These are phyloP conservation scores for Orthosia gracilis DNA, from an alignment of 2,888 invertebrate genomes.

Conservation along the genomic window DNA sequence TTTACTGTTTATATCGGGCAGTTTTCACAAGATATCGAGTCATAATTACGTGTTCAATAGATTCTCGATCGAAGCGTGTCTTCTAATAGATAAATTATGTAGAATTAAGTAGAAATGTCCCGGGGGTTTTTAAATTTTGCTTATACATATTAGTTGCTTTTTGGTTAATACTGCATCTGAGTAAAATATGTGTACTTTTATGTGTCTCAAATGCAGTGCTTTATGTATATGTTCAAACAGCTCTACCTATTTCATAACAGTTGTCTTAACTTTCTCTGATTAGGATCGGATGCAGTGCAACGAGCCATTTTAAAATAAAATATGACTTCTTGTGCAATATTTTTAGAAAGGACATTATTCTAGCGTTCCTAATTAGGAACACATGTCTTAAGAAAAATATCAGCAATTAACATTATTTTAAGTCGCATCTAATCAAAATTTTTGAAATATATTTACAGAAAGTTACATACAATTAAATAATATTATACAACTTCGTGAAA, in stretches of 20 bases:
- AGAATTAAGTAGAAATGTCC: too few relatives aligned
- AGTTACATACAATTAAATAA: slow-evolving; percentile 42
- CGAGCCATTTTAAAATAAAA: slow-evolving; percentile 29
- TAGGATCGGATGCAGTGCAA: slow-evolving; percentile 27
- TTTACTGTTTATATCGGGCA: too few relatives aligned
- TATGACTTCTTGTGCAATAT: slow-evolving; percentile 27
- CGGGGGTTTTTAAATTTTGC: not conserved
- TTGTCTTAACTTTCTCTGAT: slow-evolving; percentile 35
- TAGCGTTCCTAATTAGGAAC: slow-evolving; percentile 38
- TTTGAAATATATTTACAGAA: slow-evolving; percentile 42
- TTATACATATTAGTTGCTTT: not conserved
- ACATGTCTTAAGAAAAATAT: slow-evolving; percentile 16
- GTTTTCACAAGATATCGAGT: too few relatives aligned
- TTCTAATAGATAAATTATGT: too few relatives aligned
- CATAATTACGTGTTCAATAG: too few relatives aligned
- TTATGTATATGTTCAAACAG: not conserved
- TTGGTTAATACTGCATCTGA: not conserved
- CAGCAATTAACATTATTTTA: slow-evolving; percentile 20
- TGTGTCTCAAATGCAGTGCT: not conserved
- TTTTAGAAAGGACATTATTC: slow-evolving; percentile 49
- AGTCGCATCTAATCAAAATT: slow-evolving; percentile 38
- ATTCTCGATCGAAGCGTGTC: too few relatives aligned
- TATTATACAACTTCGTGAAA: slow-evolving; percentile 48
- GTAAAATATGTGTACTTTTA: not conserved
- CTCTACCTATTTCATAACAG: slow-evolving; percentile 7